A percentile compares a stretch with the other conserved stretches of the same genome.
These are phyloP conservation scores for Ptychadena robeensis DNA, from an alignment of 2,797 vertebrate species.

Conservation along the genomic window DNA sequence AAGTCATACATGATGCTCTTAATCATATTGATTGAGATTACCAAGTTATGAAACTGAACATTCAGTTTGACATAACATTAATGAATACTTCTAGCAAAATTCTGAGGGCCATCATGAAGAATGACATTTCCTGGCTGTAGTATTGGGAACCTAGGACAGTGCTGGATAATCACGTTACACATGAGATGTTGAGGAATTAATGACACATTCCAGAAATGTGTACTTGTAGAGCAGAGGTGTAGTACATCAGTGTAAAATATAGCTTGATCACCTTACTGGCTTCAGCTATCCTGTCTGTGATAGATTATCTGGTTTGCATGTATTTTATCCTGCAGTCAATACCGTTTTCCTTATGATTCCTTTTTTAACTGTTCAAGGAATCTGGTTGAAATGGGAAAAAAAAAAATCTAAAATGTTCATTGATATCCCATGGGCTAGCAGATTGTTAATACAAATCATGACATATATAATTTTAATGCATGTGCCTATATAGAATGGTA, in stretches of 20 bases:
- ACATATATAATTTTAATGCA: too few species aligned
- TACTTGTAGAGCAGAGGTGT: not conserved
- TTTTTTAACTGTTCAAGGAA: not conserved
- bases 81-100: not conserved
- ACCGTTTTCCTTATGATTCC: not conserved
- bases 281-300: not conserved
- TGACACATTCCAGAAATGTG: not conserved
- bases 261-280: not conserved
- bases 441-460: too few species aligned
- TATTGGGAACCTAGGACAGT: not conserved
- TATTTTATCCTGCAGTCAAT: not conserved
- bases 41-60: not conserved
- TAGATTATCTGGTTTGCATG: not conserved
- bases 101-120: not conserved
- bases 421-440: too few species aligned
- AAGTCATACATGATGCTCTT: not conserved
- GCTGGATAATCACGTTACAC: slow-evolving; percentile 9
- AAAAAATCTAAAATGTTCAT: too few species aligned
- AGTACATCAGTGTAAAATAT: not conserved
- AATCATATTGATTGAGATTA: not conserved
- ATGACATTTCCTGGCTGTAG: not conserved
- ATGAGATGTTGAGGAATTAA: not conserved
- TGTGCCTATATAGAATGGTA: too few species aligned
- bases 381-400: too few species aligned
- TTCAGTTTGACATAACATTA: not conserved